Conservation (phyloP, 2,113 vertebrate species). For the Malurus melanocephalus region DNA sequence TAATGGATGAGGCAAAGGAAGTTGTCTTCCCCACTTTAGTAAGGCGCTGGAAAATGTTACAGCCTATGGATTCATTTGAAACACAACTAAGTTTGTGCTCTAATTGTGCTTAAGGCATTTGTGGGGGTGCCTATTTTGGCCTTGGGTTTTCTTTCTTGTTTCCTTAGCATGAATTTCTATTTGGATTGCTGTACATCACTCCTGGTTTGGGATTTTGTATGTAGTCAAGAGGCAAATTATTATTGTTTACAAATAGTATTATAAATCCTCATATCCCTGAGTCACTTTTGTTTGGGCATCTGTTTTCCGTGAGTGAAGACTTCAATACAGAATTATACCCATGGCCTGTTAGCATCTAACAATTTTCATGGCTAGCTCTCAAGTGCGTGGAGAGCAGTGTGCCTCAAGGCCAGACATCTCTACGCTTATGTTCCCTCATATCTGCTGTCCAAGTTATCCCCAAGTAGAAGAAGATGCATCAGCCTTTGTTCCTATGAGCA, state of each 20-base stretch:
- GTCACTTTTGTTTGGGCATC: not conserved
- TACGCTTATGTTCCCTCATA: not conserved
- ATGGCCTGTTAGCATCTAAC: not conserved
- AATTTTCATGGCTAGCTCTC: not conserved
- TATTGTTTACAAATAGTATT: not conserved
- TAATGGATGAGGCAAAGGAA: not conserved
- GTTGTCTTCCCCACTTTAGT: not conserved
- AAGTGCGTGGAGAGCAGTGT: not conserved
- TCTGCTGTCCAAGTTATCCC: not conserved
- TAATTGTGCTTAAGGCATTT: not conserved
- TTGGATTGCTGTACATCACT: not conserved
- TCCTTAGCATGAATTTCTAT: not conserved
- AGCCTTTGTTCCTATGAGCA: not conserved
- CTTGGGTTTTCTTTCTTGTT: not conserved
- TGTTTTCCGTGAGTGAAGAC: not conserved
- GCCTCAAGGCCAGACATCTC: not conserved
- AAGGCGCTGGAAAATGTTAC: not conserved
- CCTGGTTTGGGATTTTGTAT: not conserved
- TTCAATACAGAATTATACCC: not conserved
- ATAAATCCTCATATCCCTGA: not conserved
- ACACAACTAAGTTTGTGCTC: not conserved
- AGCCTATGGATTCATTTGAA: not conserved
- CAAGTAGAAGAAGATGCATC: not conserved
- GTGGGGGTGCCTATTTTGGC: fast-evolving
- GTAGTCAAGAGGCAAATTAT: not conserved